These are phyloP conservation scores for Gouania willdenowi DNA, from an alignment of 2,797 vertebrate species.

Conservation along the genomic window DNA sequence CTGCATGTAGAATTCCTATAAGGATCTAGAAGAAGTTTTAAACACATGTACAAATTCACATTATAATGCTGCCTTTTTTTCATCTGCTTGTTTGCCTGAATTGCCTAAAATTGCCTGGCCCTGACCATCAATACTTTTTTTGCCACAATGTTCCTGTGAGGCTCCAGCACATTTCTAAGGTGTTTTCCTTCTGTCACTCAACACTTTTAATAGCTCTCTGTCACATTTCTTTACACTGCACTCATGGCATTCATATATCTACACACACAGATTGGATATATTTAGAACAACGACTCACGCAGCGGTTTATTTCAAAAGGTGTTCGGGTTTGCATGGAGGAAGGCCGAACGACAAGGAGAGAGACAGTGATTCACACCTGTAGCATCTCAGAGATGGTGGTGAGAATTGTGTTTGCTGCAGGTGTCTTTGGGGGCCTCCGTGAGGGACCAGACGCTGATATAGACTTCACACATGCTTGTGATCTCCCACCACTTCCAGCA, in stretches of 20 bases:
- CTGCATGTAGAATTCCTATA: too few species aligned
- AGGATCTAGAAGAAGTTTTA: too few species aligned
- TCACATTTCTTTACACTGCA: constrained; percentile 7
- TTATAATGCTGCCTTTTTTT: too few species aligned
- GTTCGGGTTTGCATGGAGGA: background rate
- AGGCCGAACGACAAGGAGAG: constrained; percentile 13
- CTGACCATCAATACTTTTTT: too few species aligned
- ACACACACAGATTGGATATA: too few species aligned
- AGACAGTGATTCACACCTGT: constrained; percentile 65
- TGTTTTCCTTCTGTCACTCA: too few species aligned
- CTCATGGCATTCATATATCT: constrained; percentile 1
- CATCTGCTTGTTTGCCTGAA: too few species aligned
- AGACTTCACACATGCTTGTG: constrained; percentile 55
- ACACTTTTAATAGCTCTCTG: background rate
- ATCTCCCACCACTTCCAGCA: constrained; percentile 46
- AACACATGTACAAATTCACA: too few species aligned
- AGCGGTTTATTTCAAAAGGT: constrained; percentile 47
- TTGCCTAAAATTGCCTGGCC: too few species aligned
- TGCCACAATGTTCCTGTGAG: too few species aligned
- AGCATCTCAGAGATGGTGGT: constrained; percentile 35
- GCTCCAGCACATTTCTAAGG: too few species aligned
- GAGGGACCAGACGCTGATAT: constrained; percentile 12
- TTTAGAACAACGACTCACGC: constrained; percentile 33
- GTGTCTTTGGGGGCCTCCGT: constrained; percentile 23
- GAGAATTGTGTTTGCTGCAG: constrained; percentile 64